Evolutionary conservation across 2,888 invertebrate species (phyloP).

Genomic region (Athetis lepigone): DNA sequence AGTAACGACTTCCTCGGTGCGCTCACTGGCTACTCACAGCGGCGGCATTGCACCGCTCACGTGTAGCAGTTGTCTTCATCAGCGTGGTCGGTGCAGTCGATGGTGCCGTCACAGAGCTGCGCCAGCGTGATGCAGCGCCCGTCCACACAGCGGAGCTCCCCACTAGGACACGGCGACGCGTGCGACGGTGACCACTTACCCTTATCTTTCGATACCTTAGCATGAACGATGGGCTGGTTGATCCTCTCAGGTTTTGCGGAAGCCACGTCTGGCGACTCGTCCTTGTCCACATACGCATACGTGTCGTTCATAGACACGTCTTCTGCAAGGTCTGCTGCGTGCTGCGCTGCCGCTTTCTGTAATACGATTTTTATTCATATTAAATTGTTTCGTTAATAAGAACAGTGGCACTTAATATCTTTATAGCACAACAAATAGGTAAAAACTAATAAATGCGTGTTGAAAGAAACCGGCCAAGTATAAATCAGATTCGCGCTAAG

Average conservation of each 20-base stretch:
- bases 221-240: background rate
- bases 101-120: constrained; percentile 91
- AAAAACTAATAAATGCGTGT: too few species aligned
- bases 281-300: constrained; percentile 57
- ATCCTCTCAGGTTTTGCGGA: background rate
- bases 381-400: background rate
- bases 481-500: background rate
- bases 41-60: constrained; percentile 72
- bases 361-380: constrained; percentile 37
- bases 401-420: background rate
- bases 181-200: constrained; percentile 73
- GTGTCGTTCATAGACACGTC: constrained; percentile 53
- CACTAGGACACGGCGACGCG: constrained; percentile 87
- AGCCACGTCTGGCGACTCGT: constrained; percentile 49
- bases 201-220: background rate
- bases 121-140: constrained; percentile 92
- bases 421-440: too few species aligned
- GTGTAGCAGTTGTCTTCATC: constrained; percentile 92
- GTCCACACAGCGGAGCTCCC: constrained; percentile 91
- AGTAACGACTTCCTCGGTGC: constrained; percentile 28
- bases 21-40: constrained; percentile 38
- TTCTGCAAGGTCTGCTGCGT: constrained; percentile 55
- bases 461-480: too few species aligned
- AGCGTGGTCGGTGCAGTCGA: constrained; percentile 92
- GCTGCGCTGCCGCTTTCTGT: constrained; percentile 75